Base-by-base conservation (phyloP, 2,113 vertebrate genomes). In the Vireo altiloquus region DNA sequence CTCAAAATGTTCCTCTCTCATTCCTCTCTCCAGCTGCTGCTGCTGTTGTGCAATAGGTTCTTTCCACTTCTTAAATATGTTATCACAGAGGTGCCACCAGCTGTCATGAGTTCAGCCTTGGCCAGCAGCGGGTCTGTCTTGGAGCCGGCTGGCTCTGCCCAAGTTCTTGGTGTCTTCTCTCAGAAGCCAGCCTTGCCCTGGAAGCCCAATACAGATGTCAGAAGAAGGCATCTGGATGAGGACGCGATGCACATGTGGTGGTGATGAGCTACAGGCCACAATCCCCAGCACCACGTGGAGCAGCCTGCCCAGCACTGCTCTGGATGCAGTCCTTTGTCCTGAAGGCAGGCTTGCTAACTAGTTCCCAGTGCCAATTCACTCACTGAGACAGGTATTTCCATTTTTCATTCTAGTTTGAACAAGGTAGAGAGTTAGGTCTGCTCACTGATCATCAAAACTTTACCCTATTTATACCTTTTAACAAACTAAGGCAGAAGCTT, bases 221-320 rank as follows among this genome's bases (percentile, higher is more conserved):
- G 18, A 72, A 50, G 49, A 74, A 74, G 22, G 20, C 28, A 11
- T 10, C 28, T 50, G 60, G 18, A 15, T 21, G 49, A 69, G 16
- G 15, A 30, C 0, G 0, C 6, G 0, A 0, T 4, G 2, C 22
- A 9, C 3, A 0, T 9, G 49, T 8, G 7, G 25, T 13, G 18
- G 8, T 10, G 40, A 2, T 30, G n/a, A 42, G 15, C 65, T 74
- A 9, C 15, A 16, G 77, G 65, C 8, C 46, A 64, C 44, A 69
- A 11, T 42, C 28, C 15, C 54, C 19, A 13, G 49, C 31, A 42
- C 11, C 44, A 13, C 0, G 0, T 15, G n/a, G 11, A 69, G 31
- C 28, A 49, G 53, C 53, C 1, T 0, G 44, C 25, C 39, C 1
- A 2, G 42, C 76, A 6, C 44, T 17, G 54, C 24, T 3, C 39